Evolutionary conservation across 2,113 vertebrate genomes (phyloP), one percentile per base, ranked within the genome.

Genomic region (Alosa alosa): DNA sequence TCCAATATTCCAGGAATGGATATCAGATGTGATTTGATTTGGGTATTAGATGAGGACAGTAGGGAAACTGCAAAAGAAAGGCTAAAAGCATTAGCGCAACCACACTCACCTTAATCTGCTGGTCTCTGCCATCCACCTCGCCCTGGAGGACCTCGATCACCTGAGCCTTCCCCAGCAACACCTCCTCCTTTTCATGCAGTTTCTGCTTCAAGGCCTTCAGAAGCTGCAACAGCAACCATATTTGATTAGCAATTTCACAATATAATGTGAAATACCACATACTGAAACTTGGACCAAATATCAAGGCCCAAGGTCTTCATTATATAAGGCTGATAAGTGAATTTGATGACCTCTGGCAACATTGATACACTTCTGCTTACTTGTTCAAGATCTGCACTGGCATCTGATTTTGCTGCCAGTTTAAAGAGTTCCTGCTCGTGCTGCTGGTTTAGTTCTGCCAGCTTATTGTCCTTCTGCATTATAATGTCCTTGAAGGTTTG

Each of bases 111-210:
- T 94, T 92, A 55, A 97, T 47, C 50, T 96, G 94, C 41, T 95
- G 94, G 81, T 98, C 96, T 84, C 96, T 96, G 84, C 89, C 90
- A 49, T 97, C 97, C 91, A 98, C 90, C 85, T 98, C 97, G 15
- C 94, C 95, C 87, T 98, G 96, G 41, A 98, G 93, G 50, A 98
- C 95, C n/a, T 96, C 95, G 1, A 98, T 97, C 83, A 98, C 97
- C 90, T 97, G 97, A 0, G 95, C 96, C 87, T 96, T 97, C 84
- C 96, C 97, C 55, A 96, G 90, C 87, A 98, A 94, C 18, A 98
- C 97, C 88, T 97, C 97, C 89, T 98, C 97, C 86, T 97, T 97
- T 91, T 97, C 97, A 15, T 97, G 96, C 0, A 98, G 95, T 88
- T 98, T 97, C 93, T 97, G 97, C 81, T 97, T 97, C 41, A 98